Base-by-base conservation (phyloP, 1,140 invertebrate genomes). In the Manduca sexta region DNA sequence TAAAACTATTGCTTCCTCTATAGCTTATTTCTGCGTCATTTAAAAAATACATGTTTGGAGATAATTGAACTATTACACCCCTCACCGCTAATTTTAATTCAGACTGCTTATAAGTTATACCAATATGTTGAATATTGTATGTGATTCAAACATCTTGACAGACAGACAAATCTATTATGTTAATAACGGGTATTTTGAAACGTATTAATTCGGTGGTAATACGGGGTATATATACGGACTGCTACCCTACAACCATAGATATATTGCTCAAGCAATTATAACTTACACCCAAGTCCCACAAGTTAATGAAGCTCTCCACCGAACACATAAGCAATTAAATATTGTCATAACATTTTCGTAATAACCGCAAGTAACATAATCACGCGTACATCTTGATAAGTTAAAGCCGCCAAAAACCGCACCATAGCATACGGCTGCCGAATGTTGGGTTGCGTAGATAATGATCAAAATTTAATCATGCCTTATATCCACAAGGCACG, bases 391-490 rank as follows among this genome's bases (percentile, higher is more conserved):
- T 52, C 33, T 45, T 45, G 46, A 53, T 47, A 53, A 41, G 39
- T 34, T n/a, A 21, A 49, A 49, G 41, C 33, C 30, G 17, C 30
- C 47, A 40, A 40, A 63, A 56, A 53, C 56, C 43, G 34, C 46
- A 21, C 43, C 30, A 53, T 53, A 43, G 49, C 21, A 44, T 18
- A 26, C 38, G 33, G 41, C 14, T 38, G 6, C 49, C 34, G 30
- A 48, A 53, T 49, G 55, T 16, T 30, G 31, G 52, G 45, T 31
- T 37, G 21, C 17, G 40, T 43, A 50, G 52, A 65, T 61, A 56
- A 43, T 48, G 45, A 60, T 58, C 57, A 60, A 50, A 55, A 59
- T 68, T 68, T 60, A 64, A 64, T 64, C 57, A 64, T 45, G 51
- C 39, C 42, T 46, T 51, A 52, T 52, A 43, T 45, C 41, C 48